Evolutionary conservation across 2,113 vertebrate genomes (phyloP), one percentile per base, ranked within the genome.

Genomic region (Esox niger): DNA sequence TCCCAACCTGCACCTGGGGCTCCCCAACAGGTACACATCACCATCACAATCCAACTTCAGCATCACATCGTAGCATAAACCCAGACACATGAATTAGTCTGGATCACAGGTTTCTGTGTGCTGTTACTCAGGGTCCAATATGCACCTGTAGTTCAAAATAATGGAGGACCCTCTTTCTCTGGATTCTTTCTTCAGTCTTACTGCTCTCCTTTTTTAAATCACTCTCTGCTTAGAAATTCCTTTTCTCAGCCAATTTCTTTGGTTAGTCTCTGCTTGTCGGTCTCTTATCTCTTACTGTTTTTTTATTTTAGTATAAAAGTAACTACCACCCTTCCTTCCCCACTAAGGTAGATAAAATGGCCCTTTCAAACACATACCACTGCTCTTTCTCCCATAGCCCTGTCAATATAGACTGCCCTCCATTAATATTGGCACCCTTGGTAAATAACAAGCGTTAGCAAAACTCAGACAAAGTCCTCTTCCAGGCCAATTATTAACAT

Each of bases 301-400:
- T 88, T 1, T 52, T 88, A 80, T 86, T 87, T 68, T 88, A 90
- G 87, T 88, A 89, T 10, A 86, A 87, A 80, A 83, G 81, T 87
- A 86, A 88, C 87, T 86, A 86, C 89, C 85, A 86, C 78, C 69
- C 87, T 86, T 76, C 87, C 68, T 82, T 82, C 59, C 82, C 85
- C 82, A 82, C 80, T 82, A 84, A 89, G 87, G 87, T 88, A 90
- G 82, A 88, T 87, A 71, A 88, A 82, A 79, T 82, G 79, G 66
- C 69, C 81, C 73, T 59, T 75, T 26, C 54, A 23, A 10, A 25
- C 23, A 4, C 55, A 27, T 26, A 27, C 30, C 57, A 75, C 68
- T 76, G 73, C 49, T 31, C 66, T 70, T 33, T 62, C 23, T 61
- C 35, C 59, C 38, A 38, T 26, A 61, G 38, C 27, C 59, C n/a